Conservation (phyloP, 2,797 vertebrate species). For the Amblyraja radiata region DNA sequence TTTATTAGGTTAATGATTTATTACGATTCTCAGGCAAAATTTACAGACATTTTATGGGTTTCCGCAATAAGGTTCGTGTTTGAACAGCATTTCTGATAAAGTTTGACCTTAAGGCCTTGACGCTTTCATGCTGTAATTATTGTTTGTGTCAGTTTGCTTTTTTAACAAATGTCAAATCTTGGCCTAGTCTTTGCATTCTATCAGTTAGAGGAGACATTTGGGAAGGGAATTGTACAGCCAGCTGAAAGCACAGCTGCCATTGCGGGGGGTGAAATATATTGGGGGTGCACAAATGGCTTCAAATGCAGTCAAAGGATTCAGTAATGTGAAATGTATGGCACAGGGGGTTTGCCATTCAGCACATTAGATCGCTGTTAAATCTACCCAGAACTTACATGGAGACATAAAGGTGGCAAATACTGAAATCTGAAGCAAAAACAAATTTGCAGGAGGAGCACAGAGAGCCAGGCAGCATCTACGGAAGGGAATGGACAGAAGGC, state of each 20-base stretch:
- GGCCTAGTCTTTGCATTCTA: neutral
- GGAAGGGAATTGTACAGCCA: neutral
- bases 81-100: neutral
- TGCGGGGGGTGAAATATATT: neutral
- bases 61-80: neutral
- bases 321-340: neutral
- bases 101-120: neutral
- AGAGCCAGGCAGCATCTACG: too few species aligned
- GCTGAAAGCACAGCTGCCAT: neutral
- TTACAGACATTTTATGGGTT: constrained; percentile 20
- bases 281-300: neutral
- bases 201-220: neutral
- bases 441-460: too few species aligned
- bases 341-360: neutral
- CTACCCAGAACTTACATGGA: neutral
- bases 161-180: neutral
- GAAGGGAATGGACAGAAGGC: too few species aligned
- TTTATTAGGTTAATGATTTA: constrained; percentile 30
- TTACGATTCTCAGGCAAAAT: neutral
- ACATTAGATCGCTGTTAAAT: neutral
- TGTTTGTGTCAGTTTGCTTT: neutral
- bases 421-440: too few species aligned
- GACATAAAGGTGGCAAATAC: too few species aligned
- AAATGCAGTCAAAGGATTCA: neutral
- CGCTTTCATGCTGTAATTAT: neutral